A percentile compares a stretch with the other conserved stretches of the same genome.
These are phyloP conservation scores for Mactra quadrangularis DNA, from an alignment of 1,140 invertebrate genomes.

Conservation along the genomic window DNA sequence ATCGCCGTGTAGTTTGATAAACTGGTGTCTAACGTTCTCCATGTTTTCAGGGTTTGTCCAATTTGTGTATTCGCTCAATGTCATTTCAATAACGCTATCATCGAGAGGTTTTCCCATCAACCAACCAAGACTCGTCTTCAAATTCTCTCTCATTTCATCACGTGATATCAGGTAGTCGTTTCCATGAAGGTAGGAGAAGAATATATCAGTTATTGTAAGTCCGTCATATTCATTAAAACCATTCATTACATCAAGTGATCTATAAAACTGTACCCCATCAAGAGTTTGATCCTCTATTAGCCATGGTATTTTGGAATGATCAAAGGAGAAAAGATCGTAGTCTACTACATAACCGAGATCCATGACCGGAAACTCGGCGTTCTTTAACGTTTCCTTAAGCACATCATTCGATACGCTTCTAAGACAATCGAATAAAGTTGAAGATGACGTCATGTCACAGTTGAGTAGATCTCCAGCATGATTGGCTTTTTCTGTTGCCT, in stretches of 20 bases:
- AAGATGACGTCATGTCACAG: background rate
- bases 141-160: background rate
- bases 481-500: background rate
- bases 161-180: no score
- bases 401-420: background rate
- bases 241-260: slow-evolving; percentile 38
- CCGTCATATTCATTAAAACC: slow-evolving; percentile 49
- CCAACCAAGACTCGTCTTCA: no score
- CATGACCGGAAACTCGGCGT: background rate
- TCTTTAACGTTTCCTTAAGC: background rate
- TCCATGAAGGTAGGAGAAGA: background rate
- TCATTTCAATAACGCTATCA: background rate
- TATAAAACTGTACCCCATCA: slow-evolving; percentile 40
- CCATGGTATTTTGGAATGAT: background rate
- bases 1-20: background rate
- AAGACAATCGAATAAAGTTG: slow-evolving; percentile 22
- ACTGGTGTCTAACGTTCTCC: background rate
- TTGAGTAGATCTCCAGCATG: background rate
- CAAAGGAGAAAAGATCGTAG: background rate
- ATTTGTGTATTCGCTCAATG: slow-evolving; percentile 18
- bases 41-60: slow-evolving; percentile 1
- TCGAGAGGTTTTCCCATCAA: no score
- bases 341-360: slow-evolving; percentile 25
- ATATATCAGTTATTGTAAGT: background rate
- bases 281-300: background rate